Percentiles rank a stretch among this genome's conserved stretches.
phyloP scores from a whole-genome alignment of 2,113 vertebrate genomes.

The Menura novaehollandiae region DNA sequence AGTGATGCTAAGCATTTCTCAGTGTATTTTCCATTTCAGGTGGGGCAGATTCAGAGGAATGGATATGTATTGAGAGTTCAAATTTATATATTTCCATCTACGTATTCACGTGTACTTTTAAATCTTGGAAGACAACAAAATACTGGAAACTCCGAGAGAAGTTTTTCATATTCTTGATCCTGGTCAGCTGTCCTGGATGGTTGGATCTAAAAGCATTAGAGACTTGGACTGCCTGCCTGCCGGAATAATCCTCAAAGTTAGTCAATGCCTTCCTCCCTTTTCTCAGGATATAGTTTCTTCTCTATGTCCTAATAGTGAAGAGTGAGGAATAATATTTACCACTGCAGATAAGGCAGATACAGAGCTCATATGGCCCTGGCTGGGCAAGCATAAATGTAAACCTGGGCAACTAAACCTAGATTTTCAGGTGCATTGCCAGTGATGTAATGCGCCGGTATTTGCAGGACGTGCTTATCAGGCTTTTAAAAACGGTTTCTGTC shows the following conservation, averaged over 20 bases:
- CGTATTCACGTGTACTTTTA: not conserved
- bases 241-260: not conserved
- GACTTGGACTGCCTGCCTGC: not conserved
- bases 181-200: not conserved
- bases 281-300: not conserved
- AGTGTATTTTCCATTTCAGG: not conserved
- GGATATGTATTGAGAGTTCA: not conserved
- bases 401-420: not conserved
- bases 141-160: not conserved
- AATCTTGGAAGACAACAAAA: not conserved
- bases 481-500: not conserved
- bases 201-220: not conserved
- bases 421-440: not conserved
- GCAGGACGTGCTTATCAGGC: not conserved
- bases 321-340: not conserved
- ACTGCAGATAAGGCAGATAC: not conserved
- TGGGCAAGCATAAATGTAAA: not conserved
- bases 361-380: not conserved
- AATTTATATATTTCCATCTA: not conserved
- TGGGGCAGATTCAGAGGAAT: not conserved
- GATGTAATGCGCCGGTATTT: not conserved
- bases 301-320: not conserved
- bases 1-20: not conserved
- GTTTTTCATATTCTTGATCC: not conserved
- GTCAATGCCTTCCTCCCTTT: not conserved